These are phyloP conservation scores for Takifugu ocellatus DNA, from an alignment of 2,797 vertebrate species.

Conservation along the genomic window DNA sequence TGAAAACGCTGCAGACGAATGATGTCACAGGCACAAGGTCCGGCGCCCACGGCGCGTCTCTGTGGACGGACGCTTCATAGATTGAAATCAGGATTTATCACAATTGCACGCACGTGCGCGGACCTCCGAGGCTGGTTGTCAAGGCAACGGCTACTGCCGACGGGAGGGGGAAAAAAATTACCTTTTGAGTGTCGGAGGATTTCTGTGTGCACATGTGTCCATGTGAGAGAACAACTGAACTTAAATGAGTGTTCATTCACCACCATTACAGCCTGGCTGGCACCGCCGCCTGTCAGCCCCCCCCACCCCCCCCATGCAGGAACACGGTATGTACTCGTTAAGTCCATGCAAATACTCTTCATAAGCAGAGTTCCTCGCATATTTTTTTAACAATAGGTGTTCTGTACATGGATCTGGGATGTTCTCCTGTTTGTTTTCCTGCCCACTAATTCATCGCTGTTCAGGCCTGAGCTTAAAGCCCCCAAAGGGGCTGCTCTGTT, in stretches of 20 bases:
- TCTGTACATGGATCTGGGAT: background rate
- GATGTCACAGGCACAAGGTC: slow-evolving; percentile 10
- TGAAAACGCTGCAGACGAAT: slow-evolving; percentile 1
- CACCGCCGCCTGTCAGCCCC: slow-evolving; percentile 15
- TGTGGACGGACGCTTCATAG: slow-evolving; percentile 17
- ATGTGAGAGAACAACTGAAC: slow-evolving; percentile 47
- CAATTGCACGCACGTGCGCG: slow-evolving; percentile 47
- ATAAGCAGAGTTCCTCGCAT: too few species aligned
- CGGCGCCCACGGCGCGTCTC: slow-evolving; percentile 14
- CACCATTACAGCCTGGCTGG: slow-evolving; percentile 18
- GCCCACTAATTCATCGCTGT: slow-evolving; percentile 25
- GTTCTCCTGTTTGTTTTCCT: slow-evolving; percentile 11
- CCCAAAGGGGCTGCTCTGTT: slow-evolving; percentile 34
- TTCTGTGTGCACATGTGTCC: slow-evolving; percentile 25
- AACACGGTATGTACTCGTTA: slow-evolving; percentile 9
- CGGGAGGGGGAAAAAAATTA: background rate
- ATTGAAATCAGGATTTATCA: slow-evolving; percentile 37
- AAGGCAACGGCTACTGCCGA: slow-evolving; percentile 56
- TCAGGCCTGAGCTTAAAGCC: slow-evolving; percentile 34
- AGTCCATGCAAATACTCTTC: too few species aligned
- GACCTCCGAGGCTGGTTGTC: slow-evolving; percentile 56
- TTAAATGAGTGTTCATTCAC: slow-evolving; percentile 65
- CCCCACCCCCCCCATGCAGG: slow-evolving; percentile 26
- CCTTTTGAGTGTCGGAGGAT: slow-evolving; percentile 6
- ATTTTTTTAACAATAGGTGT: slow-evolving; percentile 20